Evolutionary conservation across 2,888 invertebrate genomes (phyloP), one percentile per base, ranked within the genome.

Genomic region (Melieria picta): DNA sequence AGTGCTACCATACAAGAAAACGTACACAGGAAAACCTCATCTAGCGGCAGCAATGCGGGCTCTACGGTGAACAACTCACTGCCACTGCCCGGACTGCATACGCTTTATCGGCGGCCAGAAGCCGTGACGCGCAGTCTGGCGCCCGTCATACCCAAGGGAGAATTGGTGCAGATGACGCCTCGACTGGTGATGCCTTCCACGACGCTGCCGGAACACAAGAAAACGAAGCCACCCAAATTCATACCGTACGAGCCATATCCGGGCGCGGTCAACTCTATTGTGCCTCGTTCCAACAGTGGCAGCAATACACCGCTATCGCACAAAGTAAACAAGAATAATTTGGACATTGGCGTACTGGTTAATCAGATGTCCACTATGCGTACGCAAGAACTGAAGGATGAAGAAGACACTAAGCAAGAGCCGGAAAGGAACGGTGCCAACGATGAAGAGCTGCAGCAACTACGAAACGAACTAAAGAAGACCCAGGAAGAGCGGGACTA

Each of bases 171-270:
- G 77, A 84, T 91, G 69, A 87, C 92, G 64, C 92, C 93, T 10
- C 91, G 90, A 79, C 88, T 91, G 74, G 87, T 91, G 13, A 62
- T 72, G 4, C 75, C 78, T 4, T 50, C 69, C 0, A 65, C 66
- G 43, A 63, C 66, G 6, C 60, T 78, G 56, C 79, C 82, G 5
- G 83, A 84, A 30, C 82, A 84, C 64, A 85, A 84, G 55, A 85
- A 84, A 76, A 82, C 80, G 0, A 87, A 90, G 80, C 92, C 92
- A 77, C 94, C 95, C 0, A 95, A 93, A 82, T 96, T 95, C 85
- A 90, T 96, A 50, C 96, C 96, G 0, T 95, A 94, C 78, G 96
- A 96, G 82, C 96, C 96, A 0, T 96, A 95, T 82, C 92, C 94
- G 81, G 94, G 92, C 13, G 95, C 95, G 65, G 93, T 94, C 0